Base-by-base conservation (phyloP, 2,888 invertebrate species). In the Andrena praecox region DNA sequence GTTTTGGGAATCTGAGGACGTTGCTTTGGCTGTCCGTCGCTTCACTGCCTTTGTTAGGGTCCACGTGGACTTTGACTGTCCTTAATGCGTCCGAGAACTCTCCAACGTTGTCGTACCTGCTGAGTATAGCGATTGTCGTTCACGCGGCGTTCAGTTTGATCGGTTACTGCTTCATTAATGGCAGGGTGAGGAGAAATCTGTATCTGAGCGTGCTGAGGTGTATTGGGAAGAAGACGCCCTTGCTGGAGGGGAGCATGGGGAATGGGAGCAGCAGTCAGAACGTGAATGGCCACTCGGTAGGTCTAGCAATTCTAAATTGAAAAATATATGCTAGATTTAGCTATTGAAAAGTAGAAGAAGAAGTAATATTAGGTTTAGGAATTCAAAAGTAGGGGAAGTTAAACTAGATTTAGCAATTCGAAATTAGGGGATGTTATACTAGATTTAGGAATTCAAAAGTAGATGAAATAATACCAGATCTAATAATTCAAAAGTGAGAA, bases 101-200 rank as follows among this genome's bases (percentile, higher is more conserved):
- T 88, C 95, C 97, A 89, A 95, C 96, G 62, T 95, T 99, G 6
- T 97, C 97, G 81, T 96, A 98, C 50, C 95, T 97, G 82, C 96
- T 98, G 72, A 97, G 98, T 0, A 95, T 96, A 0, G 96, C 97
- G 8, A 96, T 98, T 0, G 95, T 97, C 0, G 91, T 97, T 24
- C 98, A 98, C 93, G 97, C 98, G 0, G 95, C 97, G 35, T 98
- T 98, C 91, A 97, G 98, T 69, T 95, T 98, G 59, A 95, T 97
- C 24, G 98, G 98, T 0, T 97, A 98, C 93, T 97, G 98, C 92
- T 96, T 98, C 82, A 96, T 98, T 85, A 99, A 98, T 91, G 96
- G 97, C 77, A 95, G 98, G 78, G 98, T 98, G 0, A 94, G 98
- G 20, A 96, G 97, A 87, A 97, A 97, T 92, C 94, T 97, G 56